A percentile compares a stretch with the other conserved stretches of the same genome.
These are phyloP conservation scores for Lacanobia wlatinum DNA, from an alignment of 2,888 invertebrate species.

Conservation along the genomic window DNA sequence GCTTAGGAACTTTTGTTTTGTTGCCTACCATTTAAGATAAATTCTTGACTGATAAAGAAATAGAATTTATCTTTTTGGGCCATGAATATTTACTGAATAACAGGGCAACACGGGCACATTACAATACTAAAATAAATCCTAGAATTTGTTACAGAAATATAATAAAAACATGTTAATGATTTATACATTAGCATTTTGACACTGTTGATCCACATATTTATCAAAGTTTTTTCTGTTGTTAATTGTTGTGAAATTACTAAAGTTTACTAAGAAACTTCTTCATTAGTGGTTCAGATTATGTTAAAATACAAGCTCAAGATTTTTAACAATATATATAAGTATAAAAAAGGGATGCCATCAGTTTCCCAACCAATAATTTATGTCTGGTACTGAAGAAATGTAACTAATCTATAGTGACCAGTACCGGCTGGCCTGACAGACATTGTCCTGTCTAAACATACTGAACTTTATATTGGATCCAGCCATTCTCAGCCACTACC, in stretches of 20 bases:
- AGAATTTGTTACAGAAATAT: not conserved
- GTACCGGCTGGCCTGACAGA: too few relatives aligned
- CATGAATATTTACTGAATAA: too few relatives aligned
- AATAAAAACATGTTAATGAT: not conserved
- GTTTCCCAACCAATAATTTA: not conserved
- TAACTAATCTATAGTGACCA: not conserved
- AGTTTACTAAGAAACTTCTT: conserved; percentile 7
- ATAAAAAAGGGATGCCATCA: not conserved
- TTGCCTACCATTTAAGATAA: not conserved
- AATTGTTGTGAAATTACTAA: conserved; percentile 7
- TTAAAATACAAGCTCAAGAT: not conserved
- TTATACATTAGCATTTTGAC: conserved; percentile 23
- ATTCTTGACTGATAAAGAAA: not conserved
- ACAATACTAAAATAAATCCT: not conserved
- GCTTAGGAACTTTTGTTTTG: not conserved
- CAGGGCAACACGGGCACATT: not conserved
- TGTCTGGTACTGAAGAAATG: not conserved
- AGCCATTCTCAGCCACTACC: not conserved
- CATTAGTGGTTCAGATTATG: not conserved
- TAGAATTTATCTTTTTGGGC: too few relatives aligned
- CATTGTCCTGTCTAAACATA: too few relatives aligned
- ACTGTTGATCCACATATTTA: conserved; percentile 2
- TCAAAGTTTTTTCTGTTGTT: conserved; percentile 9
- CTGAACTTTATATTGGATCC: too few relatives aligned
- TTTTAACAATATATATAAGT: not conserved